phyloP scores from a whole-genome alignment of 2,888 invertebrate genomes.

The Poecilobothrus nobilitatus region DNA sequence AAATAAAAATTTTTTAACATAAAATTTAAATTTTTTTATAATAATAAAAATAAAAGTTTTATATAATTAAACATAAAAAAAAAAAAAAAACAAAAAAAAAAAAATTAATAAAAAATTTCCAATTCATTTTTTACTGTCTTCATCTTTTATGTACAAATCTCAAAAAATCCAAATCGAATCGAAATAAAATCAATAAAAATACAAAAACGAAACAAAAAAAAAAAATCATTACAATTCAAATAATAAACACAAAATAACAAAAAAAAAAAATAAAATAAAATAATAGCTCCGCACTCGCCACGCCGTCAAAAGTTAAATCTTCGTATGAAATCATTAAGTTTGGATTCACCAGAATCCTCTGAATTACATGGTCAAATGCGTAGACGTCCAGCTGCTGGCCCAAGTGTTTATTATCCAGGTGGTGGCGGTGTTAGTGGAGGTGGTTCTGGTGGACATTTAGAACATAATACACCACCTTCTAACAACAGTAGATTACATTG shows the following conservation, averaged over 20 bases:
- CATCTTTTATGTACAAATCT: no score
- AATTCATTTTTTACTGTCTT: no score
- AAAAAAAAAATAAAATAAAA: constrained; percentile 16
- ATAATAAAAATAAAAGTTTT: no score
- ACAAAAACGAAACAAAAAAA: constrained; percentile 9
- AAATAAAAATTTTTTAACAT: no score
- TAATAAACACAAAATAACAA: constrained; percentile 10
- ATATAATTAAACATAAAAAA: background rate
- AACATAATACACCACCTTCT: constrained; percentile 46
- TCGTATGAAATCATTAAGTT: constrained; percentile 94
- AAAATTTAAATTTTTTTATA: no score
- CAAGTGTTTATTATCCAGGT: constrained; percentile 33
- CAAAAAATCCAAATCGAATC: no score
- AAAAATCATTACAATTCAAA: constrained; percentile 15
- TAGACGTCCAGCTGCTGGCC: constrained; percentile 49
- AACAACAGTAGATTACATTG: constrained; percentile 54
- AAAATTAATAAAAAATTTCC: no score
- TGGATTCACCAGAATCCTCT: constrained; percentile 92
- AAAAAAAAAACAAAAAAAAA: no score
- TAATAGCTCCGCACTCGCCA: constrained; percentile 92
- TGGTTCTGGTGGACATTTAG: constrained; percentile 44
- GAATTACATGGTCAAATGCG: constrained; percentile 65
- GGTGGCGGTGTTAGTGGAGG: constrained; percentile 39
- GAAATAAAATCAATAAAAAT: background rate
- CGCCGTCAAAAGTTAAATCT: constrained; percentile 91